Evolutionary conservation across 2,888 invertebrate species (phyloP).

Genomic region (Drosophila tanythrix): DNA sequence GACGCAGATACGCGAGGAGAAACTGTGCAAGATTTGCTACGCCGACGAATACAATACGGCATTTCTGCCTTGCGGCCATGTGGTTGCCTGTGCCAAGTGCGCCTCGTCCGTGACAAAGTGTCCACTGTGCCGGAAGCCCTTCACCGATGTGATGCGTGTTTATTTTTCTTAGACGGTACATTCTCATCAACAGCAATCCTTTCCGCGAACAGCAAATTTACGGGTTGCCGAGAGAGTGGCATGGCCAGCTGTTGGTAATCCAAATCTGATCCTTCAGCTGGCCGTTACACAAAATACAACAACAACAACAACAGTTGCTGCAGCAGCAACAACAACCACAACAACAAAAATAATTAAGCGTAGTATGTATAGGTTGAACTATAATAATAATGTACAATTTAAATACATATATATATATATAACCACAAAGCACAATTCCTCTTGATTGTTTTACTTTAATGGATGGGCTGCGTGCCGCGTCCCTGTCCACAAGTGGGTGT

Average conservation of each 20-base stretch:
- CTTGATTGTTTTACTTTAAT: neutral
- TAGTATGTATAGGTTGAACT: slow-evolving; percentile 16
- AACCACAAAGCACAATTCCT: slow-evolving; percentile 1
- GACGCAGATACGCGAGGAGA: slow-evolving; percentile 86
- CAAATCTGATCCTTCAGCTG: slow-evolving; percentile 43
- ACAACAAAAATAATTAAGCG: neutral
- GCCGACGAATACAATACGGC: slow-evolving; percentile 94
- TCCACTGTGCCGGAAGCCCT: slow-evolving; percentile 93
- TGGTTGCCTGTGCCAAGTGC: slow-evolving; percentile 96
- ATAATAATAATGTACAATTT: slow-evolving; percentile 9
- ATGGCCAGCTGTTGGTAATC: slow-evolving; percentile 56
- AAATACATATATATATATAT: slow-evolving; percentile 6
- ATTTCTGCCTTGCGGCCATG: slow-evolving; percentile 97
- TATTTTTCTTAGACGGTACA: slow-evolving; percentile 83
- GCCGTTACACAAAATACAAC: slow-evolving; percentile 40
- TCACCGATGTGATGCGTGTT: slow-evolving; percentile 86
- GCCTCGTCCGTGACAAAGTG: slow-evolving; percentile 94
- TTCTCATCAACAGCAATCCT: neutral
- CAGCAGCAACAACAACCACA: neutral
- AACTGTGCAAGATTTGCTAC: slow-evolving; percentile 96
- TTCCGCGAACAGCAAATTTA: neutral
- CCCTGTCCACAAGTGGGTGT: neutral
- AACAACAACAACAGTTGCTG: neutral
- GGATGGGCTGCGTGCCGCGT: neutral
- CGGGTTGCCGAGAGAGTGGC: slow-evolving; percentile 18